A percentile compares a stretch with the other conserved stretches of the same genome.
phyloP scores from a whole-genome alignment of 1,140 invertebrate species.

The Capitella teleta region DNA sequence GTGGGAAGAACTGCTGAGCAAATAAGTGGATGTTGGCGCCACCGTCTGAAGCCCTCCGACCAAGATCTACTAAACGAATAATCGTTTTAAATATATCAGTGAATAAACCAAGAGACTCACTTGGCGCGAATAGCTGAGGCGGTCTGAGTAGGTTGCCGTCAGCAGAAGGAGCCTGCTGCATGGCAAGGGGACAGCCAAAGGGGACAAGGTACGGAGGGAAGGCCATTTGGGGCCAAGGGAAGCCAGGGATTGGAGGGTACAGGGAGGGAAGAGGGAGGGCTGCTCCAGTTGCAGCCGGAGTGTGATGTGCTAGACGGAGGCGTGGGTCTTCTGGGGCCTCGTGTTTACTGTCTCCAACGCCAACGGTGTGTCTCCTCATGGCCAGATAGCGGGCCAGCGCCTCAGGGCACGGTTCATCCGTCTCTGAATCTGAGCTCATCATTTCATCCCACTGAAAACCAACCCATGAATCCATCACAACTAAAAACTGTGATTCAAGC shows the following conservation, averaged over 20 bases:
- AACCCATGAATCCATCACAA: too few species aligned
- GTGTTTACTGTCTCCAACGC: slow-evolving; percentile 74
- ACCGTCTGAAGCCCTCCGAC: slow-evolving; percentile 85
- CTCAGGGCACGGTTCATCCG: slow-evolving; percentile 39
- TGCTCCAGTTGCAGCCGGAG: slow-evolving; percentile 21
- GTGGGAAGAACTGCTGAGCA: slow-evolving; percentile 20
- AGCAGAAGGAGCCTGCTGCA: slow-evolving; percentile 1
- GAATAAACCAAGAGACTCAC: slow-evolving; percentile 48
- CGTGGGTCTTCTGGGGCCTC: slow-evolving; percentile 47
- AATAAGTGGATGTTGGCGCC: slow-evolving; percentile 67
- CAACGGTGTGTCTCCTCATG: slow-evolving; percentile 78
- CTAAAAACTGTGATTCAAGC: too few species aligned
- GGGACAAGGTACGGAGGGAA: slow-evolving; percentile 41
- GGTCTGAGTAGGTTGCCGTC: slow-evolving; percentile 88
- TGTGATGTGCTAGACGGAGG: slow-evolving; percentile 27
- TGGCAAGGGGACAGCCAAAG: too few species aligned
- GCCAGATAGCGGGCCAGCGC: slow-evolving; percentile 43
- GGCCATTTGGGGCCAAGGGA: neutral
- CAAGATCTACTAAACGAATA: too few species aligned
- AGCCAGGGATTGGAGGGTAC: slow-evolving; percentile 56
- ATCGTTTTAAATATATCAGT: neutral
- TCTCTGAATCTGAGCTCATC: slow-evolving; percentile 46
- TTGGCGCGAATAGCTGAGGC: slow-evolving; percentile 72
- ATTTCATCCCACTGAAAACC: slow-evolving; percentile 23
- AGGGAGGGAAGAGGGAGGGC: slow-evolving; percentile 45